phyloP scores from a whole-genome alignment of 1,140 invertebrate genomes.

The Drosophila miranda region DNA sequence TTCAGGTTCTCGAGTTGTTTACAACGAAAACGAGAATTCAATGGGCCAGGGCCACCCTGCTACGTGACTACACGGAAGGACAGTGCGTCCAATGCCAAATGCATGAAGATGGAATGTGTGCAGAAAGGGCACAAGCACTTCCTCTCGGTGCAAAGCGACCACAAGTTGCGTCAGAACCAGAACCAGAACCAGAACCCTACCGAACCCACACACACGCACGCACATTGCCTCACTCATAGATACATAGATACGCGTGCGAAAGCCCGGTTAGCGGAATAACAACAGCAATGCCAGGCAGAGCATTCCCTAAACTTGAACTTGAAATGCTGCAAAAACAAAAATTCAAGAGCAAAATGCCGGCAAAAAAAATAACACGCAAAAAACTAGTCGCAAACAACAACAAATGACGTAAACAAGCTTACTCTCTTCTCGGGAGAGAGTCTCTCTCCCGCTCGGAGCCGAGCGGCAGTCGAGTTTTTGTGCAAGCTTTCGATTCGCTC shows the following conservation, averaged over 20 bases:
- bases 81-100: conserved; percentile 52
- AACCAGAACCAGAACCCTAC: conserved; percentile 24
- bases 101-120: conserved; percentile 2
- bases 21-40: conserved; percentile 66
- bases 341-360: conserved; percentile 81
- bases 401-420: conserved; percentile 54
- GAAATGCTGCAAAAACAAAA: conserved; percentile 75
- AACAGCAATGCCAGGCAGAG: conserved; percentile 34
- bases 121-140: not conserved
- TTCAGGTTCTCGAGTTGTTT: conserved; percentile 53
- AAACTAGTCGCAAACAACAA: conserved; percentile 69
- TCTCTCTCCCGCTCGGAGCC: conserved; percentile 25
- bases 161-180: conserved; percentile 60
- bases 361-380: conserved; percentile 68
- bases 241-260: conserved; percentile 32
- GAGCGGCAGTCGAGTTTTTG: conserved; percentile 27
- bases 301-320: conserved; percentile 81
- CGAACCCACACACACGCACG: conserved; percentile 21
- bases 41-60: conserved; percentile 63
- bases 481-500: conserved; percentile 71
- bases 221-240: not conserved
- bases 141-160: not conserved
- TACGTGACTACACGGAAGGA: conserved; percentile 65
- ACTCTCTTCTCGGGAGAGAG: conserved; percentile 21
- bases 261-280: conserved; percentile 49